phyloP scores from a whole-genome alignment of 2,888 invertebrate genomes.

The Trypoxylon attenuatum region DNA sequence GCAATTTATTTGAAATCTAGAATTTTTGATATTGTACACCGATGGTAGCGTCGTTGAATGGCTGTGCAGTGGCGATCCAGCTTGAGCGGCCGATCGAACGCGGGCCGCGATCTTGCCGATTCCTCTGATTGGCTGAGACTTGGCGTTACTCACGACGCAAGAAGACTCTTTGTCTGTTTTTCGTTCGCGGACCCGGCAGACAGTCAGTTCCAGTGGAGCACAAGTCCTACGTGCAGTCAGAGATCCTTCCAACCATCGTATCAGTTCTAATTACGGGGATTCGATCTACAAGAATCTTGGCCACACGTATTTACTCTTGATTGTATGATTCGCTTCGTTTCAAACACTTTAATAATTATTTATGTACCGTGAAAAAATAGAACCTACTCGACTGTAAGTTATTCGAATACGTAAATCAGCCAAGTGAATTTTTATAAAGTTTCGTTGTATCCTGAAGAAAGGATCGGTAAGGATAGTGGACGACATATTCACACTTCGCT shows the following conservation, averaged over 20 bases:
- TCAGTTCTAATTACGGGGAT: no score
- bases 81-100: slow-evolving; percentile 51
- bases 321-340: no score
- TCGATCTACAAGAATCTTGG: slow-evolving; percentile 35
- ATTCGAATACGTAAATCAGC: no score
- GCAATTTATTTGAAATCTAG: neutral
- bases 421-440: no score
- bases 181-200: slow-evolving; percentile 53
- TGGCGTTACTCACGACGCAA: slow-evolving; percentile 51
- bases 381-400: no score
- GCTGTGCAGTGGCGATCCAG: slow-evolving; percentile 2
- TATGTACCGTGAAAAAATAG: no score
- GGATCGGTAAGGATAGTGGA: neutral
- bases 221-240: slow-evolving; percentile 57
- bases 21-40: neutral
- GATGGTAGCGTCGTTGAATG: slow-evolving; percentile 37
- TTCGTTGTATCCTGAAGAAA: neutral
- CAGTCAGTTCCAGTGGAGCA: slow-evolving; percentile 43
- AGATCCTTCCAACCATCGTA: slow-evolving; percentile 45
- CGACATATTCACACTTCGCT: no score
- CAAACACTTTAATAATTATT: no score
- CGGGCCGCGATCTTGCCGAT: slow-evolving; percentile 53
- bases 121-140: slow-evolving; percentile 55
- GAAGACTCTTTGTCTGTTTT: slow-evolving; percentile 60
- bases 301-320: slow-evolving; percentile 9